Evolutionary conservation across 2,888 invertebrate species (phyloP).

Genomic region (Trachelus stipa): DNA sequence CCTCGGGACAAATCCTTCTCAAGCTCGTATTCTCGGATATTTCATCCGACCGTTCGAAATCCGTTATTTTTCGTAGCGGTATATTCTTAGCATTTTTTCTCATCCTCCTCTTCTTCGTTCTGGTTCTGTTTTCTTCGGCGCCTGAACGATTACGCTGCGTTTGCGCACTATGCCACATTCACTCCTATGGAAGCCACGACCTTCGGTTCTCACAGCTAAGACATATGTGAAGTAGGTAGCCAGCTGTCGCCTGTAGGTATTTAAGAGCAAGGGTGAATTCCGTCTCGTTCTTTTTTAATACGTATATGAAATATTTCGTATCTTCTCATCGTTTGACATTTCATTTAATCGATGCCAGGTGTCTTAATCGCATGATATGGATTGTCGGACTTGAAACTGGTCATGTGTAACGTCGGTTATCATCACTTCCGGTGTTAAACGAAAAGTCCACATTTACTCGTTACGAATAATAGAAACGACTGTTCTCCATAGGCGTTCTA

Average conservation of each 20-base stretch:
- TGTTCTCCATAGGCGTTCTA: neutral
- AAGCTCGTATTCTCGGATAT: neutral
- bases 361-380: neutral
- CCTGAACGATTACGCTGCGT: slow-evolving; percentile 3
- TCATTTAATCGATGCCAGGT: neutral
- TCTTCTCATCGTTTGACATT: neutral
- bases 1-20: neutral
- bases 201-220: slow-evolving; percentile 2
- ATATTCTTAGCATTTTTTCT: neutral
- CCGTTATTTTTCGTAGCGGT: slow-evolving; percentile 1
- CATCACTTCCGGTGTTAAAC: neutral
- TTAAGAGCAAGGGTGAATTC: neutral
- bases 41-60: neutral
- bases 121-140: neutral
- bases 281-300: neutral
- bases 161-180: slow-evolving; percentile 4
- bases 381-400: neutral
- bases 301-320: neutral
- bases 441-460: neutral
- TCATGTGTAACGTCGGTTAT: neutral
- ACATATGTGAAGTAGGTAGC: slow-evolving; percentile 1
- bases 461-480: neutral
- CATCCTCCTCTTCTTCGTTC: neutral
- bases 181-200: neutral
- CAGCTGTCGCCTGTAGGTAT: slow-evolving; percentile 3